Evolutionary conservation across 2,797 vertebrate species (phyloP).

Genomic region (Argyrosomus regius): DNA sequence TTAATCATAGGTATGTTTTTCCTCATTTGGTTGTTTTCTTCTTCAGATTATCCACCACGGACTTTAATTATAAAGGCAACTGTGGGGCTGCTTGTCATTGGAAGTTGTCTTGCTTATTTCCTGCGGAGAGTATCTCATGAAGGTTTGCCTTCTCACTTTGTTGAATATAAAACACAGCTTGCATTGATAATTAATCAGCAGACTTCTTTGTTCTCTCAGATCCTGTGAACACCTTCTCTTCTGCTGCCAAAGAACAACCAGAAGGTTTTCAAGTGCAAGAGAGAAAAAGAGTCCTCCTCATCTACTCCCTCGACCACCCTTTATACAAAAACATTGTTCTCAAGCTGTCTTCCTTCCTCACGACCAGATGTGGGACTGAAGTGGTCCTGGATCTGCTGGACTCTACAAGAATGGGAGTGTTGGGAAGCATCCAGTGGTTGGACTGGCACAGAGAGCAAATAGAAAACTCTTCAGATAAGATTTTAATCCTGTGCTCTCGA

Average conservation of each 20-base stretch:
- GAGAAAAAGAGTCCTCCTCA: constrained; percentile 88
- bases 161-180: background rate
- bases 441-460: constrained; percentile 89
- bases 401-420: constrained; percentile 84
- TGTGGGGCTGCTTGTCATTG: constrained; percentile 52
- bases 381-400: constrained; percentile 93
- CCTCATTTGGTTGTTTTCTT: background rate
- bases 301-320: constrained; percentile 94
- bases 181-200: constrained; percentile 4
- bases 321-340: constrained; percentile 91
- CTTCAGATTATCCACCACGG: constrained; percentile 49
- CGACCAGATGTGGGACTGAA: constrained; percentile 89
- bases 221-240: constrained; percentile 17
- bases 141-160: constrained; percentile 62
- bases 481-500: constrained; percentile 92
- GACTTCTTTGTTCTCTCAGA: constrained; percentile 39
- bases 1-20: background rate
- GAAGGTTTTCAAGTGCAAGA: constrained; percentile 38
- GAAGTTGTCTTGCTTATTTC: constrained; percentile 50
- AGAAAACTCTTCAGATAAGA: constrained; percentile 88
- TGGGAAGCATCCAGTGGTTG: constrained; percentile 92
- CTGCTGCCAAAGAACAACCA: constrained; percentile 30
- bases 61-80: constrained; percentile 37
- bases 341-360: constrained; percentile 92
- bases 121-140: constrained; percentile 48